Percentiles rank a stretch among this genome's conserved stretches.
Conservation (phyloP, 2,888 invertebrate species). For the Caenorhabditis parvicauda region DNA sequence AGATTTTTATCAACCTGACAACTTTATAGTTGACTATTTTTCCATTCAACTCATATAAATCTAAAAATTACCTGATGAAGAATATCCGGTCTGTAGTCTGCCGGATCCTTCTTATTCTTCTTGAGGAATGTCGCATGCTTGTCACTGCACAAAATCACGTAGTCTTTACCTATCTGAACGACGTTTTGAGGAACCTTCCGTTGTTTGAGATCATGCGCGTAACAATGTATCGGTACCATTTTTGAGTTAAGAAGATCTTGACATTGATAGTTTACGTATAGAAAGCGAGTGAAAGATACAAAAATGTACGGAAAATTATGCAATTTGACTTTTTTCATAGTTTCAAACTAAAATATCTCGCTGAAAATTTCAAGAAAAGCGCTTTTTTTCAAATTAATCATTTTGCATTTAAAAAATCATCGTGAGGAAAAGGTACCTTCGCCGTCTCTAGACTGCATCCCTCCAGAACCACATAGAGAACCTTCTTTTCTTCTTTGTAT, state of each 20-base stretch:
- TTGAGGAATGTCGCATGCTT: conserved; percentile 65
- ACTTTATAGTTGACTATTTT: too few species aligned
- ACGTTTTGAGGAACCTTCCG: too few species aligned
- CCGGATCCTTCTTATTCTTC: conserved; percentile 82
- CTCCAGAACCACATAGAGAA: conserved; percentile 84
- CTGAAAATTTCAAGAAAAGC: too few species aligned
- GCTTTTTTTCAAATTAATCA: not conserved
- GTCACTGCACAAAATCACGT: conserved; percentile 55
- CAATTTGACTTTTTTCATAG: too few species aligned
- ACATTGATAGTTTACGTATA: too few species aligned
- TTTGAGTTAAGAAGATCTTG: too few species aligned
- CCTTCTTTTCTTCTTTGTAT: conserved; percentile 37
- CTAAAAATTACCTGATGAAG: conserved; percentile 75
- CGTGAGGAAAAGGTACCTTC: conserved; percentile 72
- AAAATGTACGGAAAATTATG: not conserved
- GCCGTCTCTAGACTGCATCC: conserved; percentile 92
- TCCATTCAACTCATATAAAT: not conserved
- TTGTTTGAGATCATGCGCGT: too few species aligned
- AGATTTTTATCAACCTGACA: not conserved
- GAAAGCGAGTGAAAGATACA: too few species aligned
- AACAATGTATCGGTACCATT: too few species aligned
- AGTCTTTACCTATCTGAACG: conserved; percentile 51
- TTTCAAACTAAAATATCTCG: too few species aligned
- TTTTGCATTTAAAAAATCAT: not conserved
- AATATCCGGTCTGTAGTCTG: conserved; percentile 90